A percentile compares a stretch with the other conserved stretches of the same genome.
phyloP scores from a whole-genome alignment of 2,888 invertebrate species.

The Leptogaster cylindrica region DNA sequence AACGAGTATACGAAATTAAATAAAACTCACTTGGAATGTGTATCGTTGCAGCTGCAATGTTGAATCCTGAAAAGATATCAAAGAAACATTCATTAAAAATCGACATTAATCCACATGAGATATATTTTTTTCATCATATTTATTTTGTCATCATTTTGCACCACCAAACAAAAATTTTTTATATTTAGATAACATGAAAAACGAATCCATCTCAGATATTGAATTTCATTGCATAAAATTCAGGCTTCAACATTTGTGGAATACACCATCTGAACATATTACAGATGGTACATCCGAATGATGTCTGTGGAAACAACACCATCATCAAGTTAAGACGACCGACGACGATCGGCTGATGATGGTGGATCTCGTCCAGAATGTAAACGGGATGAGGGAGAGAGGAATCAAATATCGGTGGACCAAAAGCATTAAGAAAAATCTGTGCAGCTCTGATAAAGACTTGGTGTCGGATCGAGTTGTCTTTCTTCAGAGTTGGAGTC shows the following conservation, averaged over 20 bases:
- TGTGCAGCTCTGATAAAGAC: slow-evolving; percentile 35
- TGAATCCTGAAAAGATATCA: slow-evolving; percentile 2
- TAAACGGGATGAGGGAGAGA: neutral
- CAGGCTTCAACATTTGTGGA: no score
- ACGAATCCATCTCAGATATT: slow-evolving; percentile 28
- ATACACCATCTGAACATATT: no score
- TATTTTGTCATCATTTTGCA: neutral
- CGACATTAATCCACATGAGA: neutral
- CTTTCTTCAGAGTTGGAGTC: slow-evolving; percentile 39
- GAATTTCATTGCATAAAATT: slow-evolving; percentile 30
- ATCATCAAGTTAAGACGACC: neutral
- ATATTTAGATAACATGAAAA: slow-evolving; percentile 25
- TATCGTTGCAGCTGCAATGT: neutral
- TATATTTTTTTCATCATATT: neutral
- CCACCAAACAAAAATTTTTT: neutral
- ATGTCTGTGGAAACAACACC: no score
- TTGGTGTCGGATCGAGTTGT: slow-evolving; percentile 37
- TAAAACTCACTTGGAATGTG: neutral
- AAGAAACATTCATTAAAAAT: neutral
- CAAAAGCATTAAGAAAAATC: slow-evolving; percentile 14
- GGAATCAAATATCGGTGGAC: neutral
- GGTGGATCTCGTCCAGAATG: no score
- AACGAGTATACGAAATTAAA: no score
- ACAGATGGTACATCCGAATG: no score
- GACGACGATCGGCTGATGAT: neutral